phyloP scores from a whole-genome alignment of 2,888 invertebrate species.

The Toxonevra muliebris region DNA sequence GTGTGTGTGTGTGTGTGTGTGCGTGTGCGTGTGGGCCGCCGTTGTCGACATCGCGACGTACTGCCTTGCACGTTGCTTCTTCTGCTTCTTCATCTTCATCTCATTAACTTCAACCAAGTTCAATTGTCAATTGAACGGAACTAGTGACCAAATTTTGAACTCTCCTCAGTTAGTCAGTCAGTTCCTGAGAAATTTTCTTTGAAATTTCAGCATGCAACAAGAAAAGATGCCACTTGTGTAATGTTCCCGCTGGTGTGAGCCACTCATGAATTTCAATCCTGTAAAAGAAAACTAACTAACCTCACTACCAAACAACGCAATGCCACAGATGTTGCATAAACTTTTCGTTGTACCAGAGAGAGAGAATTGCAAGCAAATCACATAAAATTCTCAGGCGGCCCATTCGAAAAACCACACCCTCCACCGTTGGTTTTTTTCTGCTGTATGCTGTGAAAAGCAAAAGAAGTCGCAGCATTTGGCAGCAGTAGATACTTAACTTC shows the following conservation, averaged over 20 bases:
- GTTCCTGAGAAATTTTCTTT: background rate
- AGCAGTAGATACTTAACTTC: constrained; percentile 62
- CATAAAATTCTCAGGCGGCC: background rate
- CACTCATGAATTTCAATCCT: constrained; percentile 51
- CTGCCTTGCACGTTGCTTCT: background rate
- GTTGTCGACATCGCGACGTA: constrained; percentile 12
- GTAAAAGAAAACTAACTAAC: constrained; percentile 10
- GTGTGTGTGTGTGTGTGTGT: constrained; percentile 9
- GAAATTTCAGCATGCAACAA: background rate
- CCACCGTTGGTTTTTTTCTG: constrained; percentile 31
- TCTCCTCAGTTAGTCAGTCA: constrained; percentile 39
- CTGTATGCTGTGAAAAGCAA: too few species aligned
- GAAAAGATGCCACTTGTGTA: background rate
- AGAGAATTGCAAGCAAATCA: background rate
- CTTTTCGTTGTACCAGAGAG: too few species aligned
- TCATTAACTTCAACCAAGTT: constrained; percentile 30
- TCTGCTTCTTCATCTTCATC: background rate
- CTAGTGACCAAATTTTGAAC: constrained; percentile 53
- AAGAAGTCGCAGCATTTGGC: constrained; percentile 28
- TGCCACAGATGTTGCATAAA: background rate
- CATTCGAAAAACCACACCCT: constrained; percentile 48
- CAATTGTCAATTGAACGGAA: constrained; percentile 58
- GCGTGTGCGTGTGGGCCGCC: constrained; percentile 10
- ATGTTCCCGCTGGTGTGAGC: constrained; percentile 60
- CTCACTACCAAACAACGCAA: background rate